These are phyloP conservation scores for Dreissena polymorpha DNA, from an alignment of 1,140 invertebrate genomes.

Conservation along the genomic window DNA sequence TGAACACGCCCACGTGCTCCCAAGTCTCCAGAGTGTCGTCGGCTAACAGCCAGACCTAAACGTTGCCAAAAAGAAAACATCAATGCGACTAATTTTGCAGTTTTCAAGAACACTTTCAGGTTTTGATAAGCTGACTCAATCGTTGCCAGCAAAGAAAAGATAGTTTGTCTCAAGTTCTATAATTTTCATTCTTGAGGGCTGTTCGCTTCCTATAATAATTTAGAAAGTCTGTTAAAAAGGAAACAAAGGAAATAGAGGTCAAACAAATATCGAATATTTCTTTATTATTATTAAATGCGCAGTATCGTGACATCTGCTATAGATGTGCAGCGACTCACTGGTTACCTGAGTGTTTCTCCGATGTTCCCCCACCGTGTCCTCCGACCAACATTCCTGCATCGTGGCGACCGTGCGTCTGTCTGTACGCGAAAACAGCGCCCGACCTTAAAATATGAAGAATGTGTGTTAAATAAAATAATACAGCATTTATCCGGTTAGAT, in stretches of 20 bases:
- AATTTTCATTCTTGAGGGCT: too few species aligned
- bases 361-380: slow-evolving; percentile 44
- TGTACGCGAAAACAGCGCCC: slow-evolving; percentile 56
- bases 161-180: too few species aligned
- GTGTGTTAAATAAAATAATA: not conserved
- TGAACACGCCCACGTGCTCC: slow-evolving; percentile 58
- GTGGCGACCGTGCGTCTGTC: slow-evolving; percentile 57
- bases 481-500: not conserved
- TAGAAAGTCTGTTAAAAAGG: too few species aligned
- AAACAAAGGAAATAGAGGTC: too few species aligned
- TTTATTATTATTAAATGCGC: too few species aligned
- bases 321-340: too few species aligned
- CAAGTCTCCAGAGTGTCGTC: slow-evolving; percentile 19
- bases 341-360: slow-evolving; percentile 30
- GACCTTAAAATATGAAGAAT: slow-evolving; percentile 40
- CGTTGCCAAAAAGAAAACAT: not conserved
- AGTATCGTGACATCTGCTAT: too few species aligned
- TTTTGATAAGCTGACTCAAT: not conserved
- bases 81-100: not conserved
- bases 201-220: too few species aligned
- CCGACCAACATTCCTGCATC: slow-evolving; percentile 46
- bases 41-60: slow-evolving; percentile 39
- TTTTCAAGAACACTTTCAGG: not conserved
- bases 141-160: not conserved
- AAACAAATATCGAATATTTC: too few species aligned